phyloP scores from a whole-genome alignment of 1,140 invertebrate species.

The Drosophila melanogaster region Release_6_plus_ISO1_MT NT_033779.5:16974001-16974500 shows the following conservation, averaged over 20 bases:
- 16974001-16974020: too few species aligned
- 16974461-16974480: constrained; percentile 27
- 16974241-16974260: neutral
- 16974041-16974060: too few species aligned
- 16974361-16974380: constrained; percentile 30
- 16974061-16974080: too few species aligned
- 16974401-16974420: constrained; percentile 31
- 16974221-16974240: too few species aligned
- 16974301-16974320: constrained; percentile 37
- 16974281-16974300: constrained; percentile 6
- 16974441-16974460: neutral
- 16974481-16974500: constrained; percentile 27
- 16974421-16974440: too few species aligned
- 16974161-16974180: too few species aligned
- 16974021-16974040: neutral
- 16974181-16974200: too few species aligned
- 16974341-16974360: constrained; percentile 46
- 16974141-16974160: too few species aligned
- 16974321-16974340: constrained; percentile 55
- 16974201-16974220: too few species aligned
- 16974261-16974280: neutral
- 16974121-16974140: too few species aligned
- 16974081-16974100: neutral
- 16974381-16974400: constrained; percentile 54
- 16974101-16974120: too few species aligned